Percentiles rank a stretch among this genome's conserved stretches.
Conservation (phyloP, 2,113 vertebrate species). For the Cyprinus carpio region DNA sequence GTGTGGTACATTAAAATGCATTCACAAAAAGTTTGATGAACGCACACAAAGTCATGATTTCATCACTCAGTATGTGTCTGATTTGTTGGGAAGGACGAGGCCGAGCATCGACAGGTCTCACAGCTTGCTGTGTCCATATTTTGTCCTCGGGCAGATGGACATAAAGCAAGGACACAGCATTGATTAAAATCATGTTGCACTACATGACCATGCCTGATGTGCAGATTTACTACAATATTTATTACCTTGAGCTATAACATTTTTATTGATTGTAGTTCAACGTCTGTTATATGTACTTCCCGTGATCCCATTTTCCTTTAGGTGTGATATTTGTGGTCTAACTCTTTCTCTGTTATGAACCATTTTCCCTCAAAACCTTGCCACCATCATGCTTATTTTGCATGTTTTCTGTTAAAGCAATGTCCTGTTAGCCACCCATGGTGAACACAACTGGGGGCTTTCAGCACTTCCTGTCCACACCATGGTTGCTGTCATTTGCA, state of each 20-base stretch:
- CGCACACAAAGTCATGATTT: background rate
- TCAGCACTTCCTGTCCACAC: conserved; percentile 31
- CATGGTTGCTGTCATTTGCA: background rate
- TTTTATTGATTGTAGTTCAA: background rate
- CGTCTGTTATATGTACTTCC: background rate
- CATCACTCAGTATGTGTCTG: background rate
- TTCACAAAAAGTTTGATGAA: background rate
- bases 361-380: background rate
- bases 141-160: conserved; percentile 17
- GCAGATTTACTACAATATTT: background rate
- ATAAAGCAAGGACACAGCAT: background rate
- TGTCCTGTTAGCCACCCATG: background rate
- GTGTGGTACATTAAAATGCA: background rate
- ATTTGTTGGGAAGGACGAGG: conserved; percentile 1
- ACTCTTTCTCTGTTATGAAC: background rate
- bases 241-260: background rate
- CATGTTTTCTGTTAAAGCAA: background rate
- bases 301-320: background rate
- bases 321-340: background rate
- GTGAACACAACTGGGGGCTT: conserved; percentile 8
- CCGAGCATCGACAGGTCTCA: background rate
- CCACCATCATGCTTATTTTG: background rate
- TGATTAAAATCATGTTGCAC: conserved; percentile 16
- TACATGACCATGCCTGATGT: background rate
- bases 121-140: conserved; percentile 17